Evolutionary conservation across 2,797 vertebrate genomes (phyloP), one percentile per base, ranked within the genome.

Genomic region (Buphagus erythrorhynchus): DNA sequence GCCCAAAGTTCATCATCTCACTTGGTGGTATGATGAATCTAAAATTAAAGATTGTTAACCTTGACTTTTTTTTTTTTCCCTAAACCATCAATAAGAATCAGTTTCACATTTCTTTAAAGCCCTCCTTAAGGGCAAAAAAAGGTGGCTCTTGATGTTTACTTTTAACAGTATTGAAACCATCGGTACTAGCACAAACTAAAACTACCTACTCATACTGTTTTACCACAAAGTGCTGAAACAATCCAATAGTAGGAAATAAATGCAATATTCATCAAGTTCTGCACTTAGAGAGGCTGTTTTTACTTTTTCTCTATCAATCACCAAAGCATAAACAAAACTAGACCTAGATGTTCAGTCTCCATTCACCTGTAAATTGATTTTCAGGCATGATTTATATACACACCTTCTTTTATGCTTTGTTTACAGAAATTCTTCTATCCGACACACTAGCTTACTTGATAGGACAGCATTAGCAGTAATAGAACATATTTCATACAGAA

Each of bases 341-440:
- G 38, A 46, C 43, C 0, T 0, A 72, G 51, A 82, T 28, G 19
- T 49, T 77, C 54, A 59, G 63, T 66, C 52, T 45, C 51, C 51
- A 81, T 73, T 83, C 48, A 84, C 22, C 40, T 48, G 38, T 25
- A 90, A 91, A 93, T 28, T 75, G 33, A 75, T 91, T 73, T 95
- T 78, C 82, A 75, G 43, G 8, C 26, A 59, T 86, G 66, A 95
- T 93, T 88, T 83, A 88, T 62, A 74, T 40, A 89, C 33, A 77
- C 4, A 24, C 26, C 26, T 73, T 51, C 63, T 86, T 86, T 36
- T 52, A 83, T 15, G 19, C 62, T 93, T 51, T 95, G 67, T 71
- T 94, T 77, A 92, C 46, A 69, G 48, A 88, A 95, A 90, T 76
- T 73, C 81, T 52, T 76, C 86, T 62, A 42, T 82, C 68, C 88